Evolutionary conservation across 2,113 vertebrate genomes (phyloP).

Genomic region (Oplegnathus fasciatus): DNA sequence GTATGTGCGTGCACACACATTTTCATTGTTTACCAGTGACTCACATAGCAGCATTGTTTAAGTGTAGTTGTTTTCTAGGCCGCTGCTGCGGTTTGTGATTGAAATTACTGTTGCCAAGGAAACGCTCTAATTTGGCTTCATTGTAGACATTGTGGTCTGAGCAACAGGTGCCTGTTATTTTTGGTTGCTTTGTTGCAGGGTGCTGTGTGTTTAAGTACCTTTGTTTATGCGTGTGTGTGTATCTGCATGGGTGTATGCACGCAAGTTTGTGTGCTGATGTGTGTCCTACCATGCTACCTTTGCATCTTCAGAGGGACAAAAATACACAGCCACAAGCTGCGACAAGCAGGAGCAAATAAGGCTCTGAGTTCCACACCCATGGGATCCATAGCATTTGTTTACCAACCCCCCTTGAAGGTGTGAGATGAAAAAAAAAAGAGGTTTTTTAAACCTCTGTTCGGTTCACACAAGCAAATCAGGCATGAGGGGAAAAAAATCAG

Average conservation of each 20-base stretch:
- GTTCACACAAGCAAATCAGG: slow-evolving; percentile 55
- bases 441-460: slow-evolving; percentile 51
- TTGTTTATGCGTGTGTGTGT: slow-evolving; percentile 37
- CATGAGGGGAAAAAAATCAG: slow-evolving; percentile 42
- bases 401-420: slow-evolving; percentile 76
- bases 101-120: slow-evolving; percentile 80
- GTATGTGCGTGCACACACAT: background rate
- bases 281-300: slow-evolving; percentile 78
- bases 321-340: slow-evolving; percentile 80
- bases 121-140: slow-evolving; percentile 84
- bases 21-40: slow-evolving; percentile 48
- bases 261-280: slow-evolving; percentile 62
- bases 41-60: slow-evolving; percentile 59
- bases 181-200: slow-evolving; percentile 73
- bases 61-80: slow-evolving; percentile 71
- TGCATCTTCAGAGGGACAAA: slow-evolving; percentile 79
- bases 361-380: slow-evolving; percentile 74
- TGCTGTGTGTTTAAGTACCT: slow-evolving; percentile 62
- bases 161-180: slow-evolving; percentile 86
- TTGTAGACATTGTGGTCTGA: slow-evolving; percentile 83
- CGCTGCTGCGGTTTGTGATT: slow-evolving; percentile 72
- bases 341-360: slow-evolving; percentile 74
- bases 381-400: slow-evolving; percentile 85
- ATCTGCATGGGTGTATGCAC: slow-evolving; percentile 46
- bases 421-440: slow-evolving; percentile 59